Percentiles rank a stretch among this genome's conserved stretches.
phyloP scores from a whole-genome alignment of 2,888 invertebrate species.

The Aleiodes leptofemur region DNA sequence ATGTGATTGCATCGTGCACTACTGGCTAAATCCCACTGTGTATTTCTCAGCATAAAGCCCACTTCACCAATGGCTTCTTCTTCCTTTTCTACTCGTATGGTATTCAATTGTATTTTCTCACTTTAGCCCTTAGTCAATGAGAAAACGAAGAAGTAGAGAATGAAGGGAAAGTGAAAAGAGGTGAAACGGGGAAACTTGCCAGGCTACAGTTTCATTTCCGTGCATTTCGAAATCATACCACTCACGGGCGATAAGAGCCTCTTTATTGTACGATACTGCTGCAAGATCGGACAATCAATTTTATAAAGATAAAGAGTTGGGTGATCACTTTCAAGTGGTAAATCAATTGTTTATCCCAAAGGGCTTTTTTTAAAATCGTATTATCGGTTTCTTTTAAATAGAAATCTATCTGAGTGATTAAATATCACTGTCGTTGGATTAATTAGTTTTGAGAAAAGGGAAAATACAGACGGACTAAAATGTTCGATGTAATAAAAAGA shows the following conservation, averaged over 20 bases:
- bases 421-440: too few relatives aligned
- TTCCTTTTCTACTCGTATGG: conserved; percentile 1
- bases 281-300: conserved; percentile 38
- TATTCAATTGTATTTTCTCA: neutral
- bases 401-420: too few relatives aligned
- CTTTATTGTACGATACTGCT: conserved; percentile 16
- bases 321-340: neutral
- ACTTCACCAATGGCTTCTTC: neutral
- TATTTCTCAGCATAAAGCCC: conserved; percentile 6
- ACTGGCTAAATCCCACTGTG: conserved; percentile 12
- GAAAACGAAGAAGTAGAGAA: neutral
- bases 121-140: neutral
- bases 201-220: conserved; percentile 44
- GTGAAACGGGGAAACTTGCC: conserved; percentile 8
- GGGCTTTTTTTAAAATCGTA: neutral
- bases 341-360: conserved; percentile 19
- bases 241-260: conserved; percentile 22
- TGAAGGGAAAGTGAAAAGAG: neutral
- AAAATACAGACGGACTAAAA: too few relatives aligned
- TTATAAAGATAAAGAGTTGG: neutral
- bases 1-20: conserved; percentile 10
- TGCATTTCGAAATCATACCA: conserved; percentile 32
- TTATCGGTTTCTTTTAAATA: neutral
- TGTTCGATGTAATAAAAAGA: too few relatives aligned
- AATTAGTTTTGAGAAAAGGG: too few relatives aligned